Base-by-base conservation (phyloP, 2,113 vertebrate genomes). In the Scolopax mira region DNA sequence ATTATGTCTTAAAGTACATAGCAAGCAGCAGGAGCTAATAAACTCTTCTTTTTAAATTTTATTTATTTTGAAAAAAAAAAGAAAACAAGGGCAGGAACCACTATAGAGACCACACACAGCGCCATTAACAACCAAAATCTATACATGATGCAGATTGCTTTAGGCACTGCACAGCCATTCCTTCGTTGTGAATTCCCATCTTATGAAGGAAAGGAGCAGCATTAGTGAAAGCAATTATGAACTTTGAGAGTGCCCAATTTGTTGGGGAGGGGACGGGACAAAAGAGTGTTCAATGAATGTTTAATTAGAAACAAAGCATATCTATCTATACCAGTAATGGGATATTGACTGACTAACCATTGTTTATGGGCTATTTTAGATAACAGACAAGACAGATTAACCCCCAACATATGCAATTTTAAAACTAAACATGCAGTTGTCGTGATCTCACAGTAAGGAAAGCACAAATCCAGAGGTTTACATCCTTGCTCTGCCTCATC, bases 301-400 rank as follows among this genome's bases (percentile, higher is more conserved):
- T 95, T 96, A 96, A 97, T 96, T 96, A 96, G 82, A 90, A 96
- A 94, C 90, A 91, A 96, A 95, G 85, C 79, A 74, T 95, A 97
- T 95, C 97, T 96, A 54, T 85, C 92, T 35, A 75, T 94, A 55
- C 42, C 66, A 95, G 96, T 95, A 96, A 96, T 96, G 87, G 95
- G 52, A 94, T 97, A 97, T 97, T 94, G 96, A 97, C 96, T 85
- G 73, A 58, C 51, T 48, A 96, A 85, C 46, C 49, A 80, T 28
- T 93, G 82, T 96, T 96, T 91, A 66, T 85, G 89, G 75, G 73
- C 42, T 89, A 72, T 39, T 85, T 90, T 52, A 91, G 90, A 94
- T 96, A 96, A 95, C 67, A 92, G 71, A 83, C 84, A 94, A 81
- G 65, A 88, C 66, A 86, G 79, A 94, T 77, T 88, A 80, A 88